Base-by-base conservation (phyloP, 1,140 invertebrate species). In the Apis florea region DNA sequence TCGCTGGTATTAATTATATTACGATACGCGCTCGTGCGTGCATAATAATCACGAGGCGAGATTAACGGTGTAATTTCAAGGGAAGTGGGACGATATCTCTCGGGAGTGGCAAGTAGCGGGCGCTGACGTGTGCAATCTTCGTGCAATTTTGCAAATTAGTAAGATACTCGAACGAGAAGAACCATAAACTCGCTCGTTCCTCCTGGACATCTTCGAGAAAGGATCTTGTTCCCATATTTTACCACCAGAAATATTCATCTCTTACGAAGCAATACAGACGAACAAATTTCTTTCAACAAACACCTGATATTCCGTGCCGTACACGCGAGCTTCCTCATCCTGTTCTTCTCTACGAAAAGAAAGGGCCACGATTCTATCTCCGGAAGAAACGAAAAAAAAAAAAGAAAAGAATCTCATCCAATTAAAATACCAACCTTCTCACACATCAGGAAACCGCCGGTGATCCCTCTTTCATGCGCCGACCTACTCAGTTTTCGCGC, bases 51-150 rank as follows among this genome's bases (percentile, higher is more conserved):
- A n/a, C 67, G 4, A 11, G 47, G 21, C 9, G 17, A 69, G 24
- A 69, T 69, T 69, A 49, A 47, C 24, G 67, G 1, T 51, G 67
- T 24, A 69, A 69, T 69, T 51, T 51, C 67, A 17, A 24, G 67
- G 67, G 17, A 69, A 69, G 67, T 51, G 67, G 67, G 67, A 69
- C 67, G n/a, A 69, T 69, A 69, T 69, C 51, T 69, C 67, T 69
- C 51, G 4, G 67, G 47, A 69, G 51, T 69, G 51, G 67, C 67
- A 15, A 69, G 47, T 24, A 69, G n/a, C 15, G 47, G 21, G 47
- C n/a, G n/a, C n/a, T n/a, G 47, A 9, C 21, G 47, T 68, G 31
- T 51, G 67, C 40, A 69, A 69, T 69, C 67, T 69, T 51, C 47
- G 47, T 51, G 67, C 24, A 69, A 69, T 69, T 69, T 69, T 24